phyloP scores from a whole-genome alignment of 2,888 invertebrate genomes.

The Protodeltote pygarga region DNA sequence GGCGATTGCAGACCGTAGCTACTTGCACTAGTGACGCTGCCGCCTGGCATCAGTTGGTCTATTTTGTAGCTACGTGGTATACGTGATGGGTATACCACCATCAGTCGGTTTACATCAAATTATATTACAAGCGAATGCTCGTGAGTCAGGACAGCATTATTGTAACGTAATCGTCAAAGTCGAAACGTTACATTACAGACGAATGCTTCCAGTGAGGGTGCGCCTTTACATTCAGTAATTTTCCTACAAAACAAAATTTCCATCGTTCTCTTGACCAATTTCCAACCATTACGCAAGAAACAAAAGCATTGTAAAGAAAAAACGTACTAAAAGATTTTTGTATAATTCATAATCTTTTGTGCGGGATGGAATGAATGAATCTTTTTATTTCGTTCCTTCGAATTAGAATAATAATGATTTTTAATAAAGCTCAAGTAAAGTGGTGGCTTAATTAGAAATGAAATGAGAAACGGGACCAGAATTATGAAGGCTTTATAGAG shows the following conservation, averaged over 20 bases:
- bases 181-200: no score
- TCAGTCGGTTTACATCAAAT: no score
- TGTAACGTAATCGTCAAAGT: no score
- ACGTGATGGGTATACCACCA: no score
- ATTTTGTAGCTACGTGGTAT: no score
- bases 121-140: no score
- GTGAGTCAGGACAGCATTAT: no score
- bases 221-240: no score
- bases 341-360: conserved; percentile 49
- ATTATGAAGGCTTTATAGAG: conserved; percentile 14
- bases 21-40: no score
- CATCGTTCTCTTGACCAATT: conserved; percentile 24
- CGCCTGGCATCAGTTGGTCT: no score
- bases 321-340: conserved; percentile 29
- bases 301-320: conserved; percentile 39
- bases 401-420: conserved; percentile 52
- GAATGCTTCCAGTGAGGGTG: no score
- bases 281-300: conserved; percentile 28
- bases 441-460: conserved; percentile 42
- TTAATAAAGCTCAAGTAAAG: conserved; percentile 44
- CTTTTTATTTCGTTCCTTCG: conserved; percentile 41
- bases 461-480: conserved; percentile 7
- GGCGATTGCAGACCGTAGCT: no score
- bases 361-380: conserved; percentile 27
- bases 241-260: conserved; percentile 24